Percentiles rank a stretch among this genome's conserved stretches.
Evolutionary conservation across 2,888 invertebrate genomes (phyloP).

Genomic region (Agrenia bidenticulata): DNA sequence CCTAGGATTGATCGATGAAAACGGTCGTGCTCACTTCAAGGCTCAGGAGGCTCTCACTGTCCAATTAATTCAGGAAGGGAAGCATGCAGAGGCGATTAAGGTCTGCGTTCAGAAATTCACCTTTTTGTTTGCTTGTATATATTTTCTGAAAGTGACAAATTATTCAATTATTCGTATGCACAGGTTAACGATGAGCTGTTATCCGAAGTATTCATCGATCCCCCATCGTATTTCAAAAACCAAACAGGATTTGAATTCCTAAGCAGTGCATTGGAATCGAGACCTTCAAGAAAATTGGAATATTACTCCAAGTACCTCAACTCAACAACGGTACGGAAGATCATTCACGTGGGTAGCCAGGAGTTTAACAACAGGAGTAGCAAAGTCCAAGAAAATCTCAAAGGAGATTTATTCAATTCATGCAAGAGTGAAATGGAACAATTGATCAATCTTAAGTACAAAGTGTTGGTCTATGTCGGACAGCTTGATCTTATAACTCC

Average conservation of each 20-base stretch:
- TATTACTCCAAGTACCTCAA: conserved; percentile 40
- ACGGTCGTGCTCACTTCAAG: conserved; percentile 65
- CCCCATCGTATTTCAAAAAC: conserved; percentile 43
- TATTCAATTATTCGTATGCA: too few relatives aligned
- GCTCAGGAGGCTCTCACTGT: conserved; percentile 55
- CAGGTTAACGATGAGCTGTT: conserved; percentile 1
- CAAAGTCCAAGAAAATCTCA: conserved; percentile 64
- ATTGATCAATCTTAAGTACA: conserved; percentile 64
- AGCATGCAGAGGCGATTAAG: conserved; percentile 45
- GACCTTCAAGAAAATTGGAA: conserved; percentile 33
- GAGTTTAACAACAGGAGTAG: conserved; percentile 52
- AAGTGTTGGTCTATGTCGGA: conserved; percentile 83
- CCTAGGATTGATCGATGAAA: conserved; percentile 69
- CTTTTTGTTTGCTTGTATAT: too few relatives aligned
- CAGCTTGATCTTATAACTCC: conserved; percentile 89
- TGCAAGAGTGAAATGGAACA: conserved; percentile 76
- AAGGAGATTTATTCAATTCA: conserved; percentile 76
- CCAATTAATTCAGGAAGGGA: conserved; percentile 40
- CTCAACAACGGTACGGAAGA: conserved; percentile 34
- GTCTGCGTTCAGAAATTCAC: too few relatives aligned
- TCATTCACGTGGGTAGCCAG: conserved; percentile 57
- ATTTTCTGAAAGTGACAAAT: too few relatives aligned
- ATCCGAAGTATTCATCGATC: conserved; percentile 48
- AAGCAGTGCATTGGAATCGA: conserved; percentile 44
- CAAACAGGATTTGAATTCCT: conserved; percentile 43